These are phyloP conservation scores for Falco biarmicus DNA, from an alignment of 2,797 vertebrate genomes.

Conservation along the genomic window DNA sequence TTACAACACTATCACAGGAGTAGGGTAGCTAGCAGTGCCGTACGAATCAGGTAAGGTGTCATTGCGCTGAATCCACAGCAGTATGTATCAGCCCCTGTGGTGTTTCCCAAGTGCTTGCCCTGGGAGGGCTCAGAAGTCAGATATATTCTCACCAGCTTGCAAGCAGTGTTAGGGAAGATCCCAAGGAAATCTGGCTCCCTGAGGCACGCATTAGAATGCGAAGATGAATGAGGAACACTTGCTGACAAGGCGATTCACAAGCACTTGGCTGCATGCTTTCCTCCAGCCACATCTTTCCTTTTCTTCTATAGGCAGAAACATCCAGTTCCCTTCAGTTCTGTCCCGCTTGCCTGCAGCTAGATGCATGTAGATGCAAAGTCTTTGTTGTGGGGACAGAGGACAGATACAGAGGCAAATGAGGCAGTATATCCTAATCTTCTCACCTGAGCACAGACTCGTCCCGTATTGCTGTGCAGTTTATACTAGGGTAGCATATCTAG, in stretches of 20 bases:
- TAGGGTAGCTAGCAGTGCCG: not conserved
- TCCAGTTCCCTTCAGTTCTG: not conserved
- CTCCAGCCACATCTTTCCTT: not conserved
- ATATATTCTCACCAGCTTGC: not conserved
- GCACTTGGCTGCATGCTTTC: not conserved
- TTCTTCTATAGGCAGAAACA: not conserved
- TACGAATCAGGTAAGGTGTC: not conserved
- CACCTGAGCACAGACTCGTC: not conserved
- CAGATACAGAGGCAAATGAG: not conserved
- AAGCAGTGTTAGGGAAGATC: not conserved
- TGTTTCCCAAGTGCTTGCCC: not conserved
- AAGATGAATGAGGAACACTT: not conserved
- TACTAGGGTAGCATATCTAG: not conserved
- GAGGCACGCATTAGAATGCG: not conserved
- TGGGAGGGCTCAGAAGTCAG: not conserved
- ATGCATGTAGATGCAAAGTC: not conserved
- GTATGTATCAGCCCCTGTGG: rapidly evolving
- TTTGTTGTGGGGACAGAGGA: rapidly evolving
- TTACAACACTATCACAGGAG: not conserved
- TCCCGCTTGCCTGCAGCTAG: not conserved
- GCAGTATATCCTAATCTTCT: not conserved
- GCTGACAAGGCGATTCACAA: not conserved
- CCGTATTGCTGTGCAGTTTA: not conserved
- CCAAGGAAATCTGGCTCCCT: not conserved
- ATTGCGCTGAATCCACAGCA: not conserved